Percentiles rank a stretch among this genome's conserved stretches.
Evolutionary conservation across 2,113 vertebrate species (phyloP).

Genomic region (Paratilapia polleni): DNA sequence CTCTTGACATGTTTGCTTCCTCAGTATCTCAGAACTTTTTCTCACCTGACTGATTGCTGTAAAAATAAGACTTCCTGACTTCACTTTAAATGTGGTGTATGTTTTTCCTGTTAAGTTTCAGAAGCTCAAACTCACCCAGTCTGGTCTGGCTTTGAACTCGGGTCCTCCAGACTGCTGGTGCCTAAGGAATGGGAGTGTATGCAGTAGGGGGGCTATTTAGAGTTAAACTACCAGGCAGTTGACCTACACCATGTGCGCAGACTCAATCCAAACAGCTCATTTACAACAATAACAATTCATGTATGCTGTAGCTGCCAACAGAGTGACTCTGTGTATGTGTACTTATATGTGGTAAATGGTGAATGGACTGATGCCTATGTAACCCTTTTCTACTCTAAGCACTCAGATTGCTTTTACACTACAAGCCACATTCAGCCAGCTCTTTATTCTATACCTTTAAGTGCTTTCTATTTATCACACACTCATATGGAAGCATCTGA

Average conservation of each 20-base stretch:
- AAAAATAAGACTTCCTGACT: constrained; percentile 44
- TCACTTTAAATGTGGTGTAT: constrained; percentile 6
- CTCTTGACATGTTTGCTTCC: constrained; percentile 22
- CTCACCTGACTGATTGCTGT: constrained; percentile 27
- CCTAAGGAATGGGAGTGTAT: neutral
- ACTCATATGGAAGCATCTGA: neutral
- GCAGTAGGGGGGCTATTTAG: neutral
- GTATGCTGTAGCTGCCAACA: neutral
- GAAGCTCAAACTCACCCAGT: neutral
- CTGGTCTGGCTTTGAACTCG: neutral
- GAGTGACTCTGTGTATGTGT: neutral
- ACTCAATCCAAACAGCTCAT: neutral
- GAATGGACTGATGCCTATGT: neutral
- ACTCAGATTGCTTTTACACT: too few relatives aligned
- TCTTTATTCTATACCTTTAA: too few relatives aligned
- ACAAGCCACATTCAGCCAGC: too few relatives aligned
- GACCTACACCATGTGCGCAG: neutral
- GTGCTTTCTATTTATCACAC: too few relatives aligned
- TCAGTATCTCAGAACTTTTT: neutral
- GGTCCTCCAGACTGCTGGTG: neutral
- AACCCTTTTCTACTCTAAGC: too few relatives aligned
- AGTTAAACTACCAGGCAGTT: neutral
- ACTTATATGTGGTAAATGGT: neutral
- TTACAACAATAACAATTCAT: neutral
- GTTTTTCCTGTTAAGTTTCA: constrained; percentile 12